phyloP scores from a whole-genome alignment of 2,888 invertebrate species.

The Sacculina carcini region DNA sequence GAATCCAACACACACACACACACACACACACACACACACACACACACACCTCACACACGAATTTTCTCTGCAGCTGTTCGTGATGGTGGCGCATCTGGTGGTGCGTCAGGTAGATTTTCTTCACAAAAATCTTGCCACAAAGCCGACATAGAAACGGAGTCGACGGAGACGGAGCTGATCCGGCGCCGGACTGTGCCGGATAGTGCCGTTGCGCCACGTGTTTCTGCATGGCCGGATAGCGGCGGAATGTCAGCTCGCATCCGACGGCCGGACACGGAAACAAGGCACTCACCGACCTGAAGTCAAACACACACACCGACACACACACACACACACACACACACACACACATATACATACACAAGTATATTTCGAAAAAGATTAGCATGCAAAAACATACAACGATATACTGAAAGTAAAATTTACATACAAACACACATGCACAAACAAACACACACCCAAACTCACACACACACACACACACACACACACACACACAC shows the following conservation, averaged over 20 bases:
- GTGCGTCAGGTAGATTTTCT: conserved; percentile 12
- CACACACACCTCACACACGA: conserved; percentile 11
- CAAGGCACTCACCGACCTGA: no score
- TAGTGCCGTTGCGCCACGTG: conserved; percentile 11
- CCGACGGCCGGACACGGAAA: conserved; percentile 1
- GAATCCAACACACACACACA: no score
- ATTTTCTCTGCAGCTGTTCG: conserved; percentile 10
- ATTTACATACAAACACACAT: no score
- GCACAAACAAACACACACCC: no score
- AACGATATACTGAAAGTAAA: no score
- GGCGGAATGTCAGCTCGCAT: conserved; percentile 11
- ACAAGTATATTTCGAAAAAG: no score
- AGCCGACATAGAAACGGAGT: conserved; percentile 10
- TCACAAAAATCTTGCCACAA: conserved; percentile 13
- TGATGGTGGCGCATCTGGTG: conserved; percentile 12
- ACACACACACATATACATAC: no score
- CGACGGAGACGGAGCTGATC: not conserved
- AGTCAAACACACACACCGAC: no score
- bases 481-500: no score
- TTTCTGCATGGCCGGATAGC: conserved; percentile 12
- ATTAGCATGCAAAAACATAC: no score
- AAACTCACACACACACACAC: no score
- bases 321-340: no score
- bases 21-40: not conserved
- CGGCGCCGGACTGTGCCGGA: not conserved